A percentile compares a stretch with the other conserved stretches of the same genome.
phyloP scores from a whole-genome alignment of 2,888 invertebrate species.

The Drosophila meridiana region DNA sequence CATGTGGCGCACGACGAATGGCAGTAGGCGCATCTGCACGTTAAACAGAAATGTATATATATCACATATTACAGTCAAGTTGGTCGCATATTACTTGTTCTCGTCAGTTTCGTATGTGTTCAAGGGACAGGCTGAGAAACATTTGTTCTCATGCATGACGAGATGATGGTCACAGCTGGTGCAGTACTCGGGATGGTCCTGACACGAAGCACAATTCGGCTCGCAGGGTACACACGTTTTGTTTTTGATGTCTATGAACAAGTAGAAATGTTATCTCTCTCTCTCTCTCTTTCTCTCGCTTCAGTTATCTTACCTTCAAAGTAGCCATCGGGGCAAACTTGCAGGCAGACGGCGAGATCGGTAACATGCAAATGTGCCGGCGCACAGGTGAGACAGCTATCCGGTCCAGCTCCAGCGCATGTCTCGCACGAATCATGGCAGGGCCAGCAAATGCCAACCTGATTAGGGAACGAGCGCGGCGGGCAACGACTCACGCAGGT shows the following conservation, averaged over 20 bases:
- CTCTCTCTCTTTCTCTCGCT: too few species aligned
- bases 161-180: conserved; percentile 95
- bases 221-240: conserved; percentile 94
- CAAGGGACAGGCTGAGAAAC: conserved; percentile 92
- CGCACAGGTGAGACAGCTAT: conserved; percentile 93
- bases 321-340: conserved; percentile 95
- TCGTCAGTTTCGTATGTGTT: conserved; percentile 94
- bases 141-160: conserved; percentile 92
- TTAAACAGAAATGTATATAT: not conserved
- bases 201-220: conserved; percentile 94
- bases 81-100: conserved; percentile 86
- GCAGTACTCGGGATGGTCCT: conserved; percentile 92
- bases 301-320: conserved; percentile 88
- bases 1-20: conserved; percentile 93
- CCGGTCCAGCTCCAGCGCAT: conserved; percentile 94
- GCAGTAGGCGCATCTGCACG: conserved; percentile 90
- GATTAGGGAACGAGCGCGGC: conserved; percentile 92
- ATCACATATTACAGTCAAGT: too few species aligned
- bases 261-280: not conserved
- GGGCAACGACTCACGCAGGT: conserved; percentile 94
- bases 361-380: conserved; percentile 93
- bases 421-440: conserved; percentile 96
- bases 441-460: conserved; percentile 92
- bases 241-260: conserved; percentile 87
- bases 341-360: conserved; percentile 94